phyloP scores from a whole-genome alignment of 2,888 invertebrate genomes.

The Rhagonycha lutea region DNA sequence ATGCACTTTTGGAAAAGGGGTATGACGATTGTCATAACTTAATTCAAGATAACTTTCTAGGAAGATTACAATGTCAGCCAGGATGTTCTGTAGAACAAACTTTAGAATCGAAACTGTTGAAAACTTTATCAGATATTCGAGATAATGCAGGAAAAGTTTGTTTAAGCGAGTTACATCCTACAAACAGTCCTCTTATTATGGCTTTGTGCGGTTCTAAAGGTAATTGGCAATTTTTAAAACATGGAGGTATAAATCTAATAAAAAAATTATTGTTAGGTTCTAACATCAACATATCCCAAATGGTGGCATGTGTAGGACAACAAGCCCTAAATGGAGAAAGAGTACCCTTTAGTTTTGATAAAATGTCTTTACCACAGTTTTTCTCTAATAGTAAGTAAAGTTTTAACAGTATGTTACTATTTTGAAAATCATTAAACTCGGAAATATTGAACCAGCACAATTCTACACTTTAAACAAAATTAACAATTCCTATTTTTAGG shows the following conservation, averaged over 20 bases:
- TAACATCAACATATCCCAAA: slow-evolving; percentile 99
- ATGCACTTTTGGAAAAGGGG: slow-evolving; percentile 78
- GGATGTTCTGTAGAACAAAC: slow-evolving; percentile 92
- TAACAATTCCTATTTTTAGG: slow-evolving; percentile 56
- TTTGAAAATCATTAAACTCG: too few species aligned
- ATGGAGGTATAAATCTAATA: neutral
- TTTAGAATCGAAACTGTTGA: slow-evolving; percentile 88
- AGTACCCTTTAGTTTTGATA: slow-evolving; percentile 96
- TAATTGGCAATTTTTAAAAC: slow-evolving; percentile 36
- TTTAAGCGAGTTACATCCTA: slow-evolving; percentile 84
- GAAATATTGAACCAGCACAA: too few species aligned
- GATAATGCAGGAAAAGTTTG: slow-evolving; percentile 97
- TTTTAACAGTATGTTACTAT: neutral
- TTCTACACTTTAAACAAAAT: neutral
- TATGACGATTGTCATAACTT: slow-evolving; percentile 80
- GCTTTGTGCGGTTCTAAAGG: slow-evolving; percentile 98
- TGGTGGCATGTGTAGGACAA: slow-evolving; percentile 99
- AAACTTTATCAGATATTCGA: slow-evolving; percentile 92
- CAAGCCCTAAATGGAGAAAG: slow-evolving; percentile 97
- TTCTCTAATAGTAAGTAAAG: slow-evolving; percentile 74
- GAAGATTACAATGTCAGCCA: slow-evolving; percentile 87
- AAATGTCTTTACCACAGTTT: slow-evolving; percentile 93
- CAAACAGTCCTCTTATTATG: slow-evolving; percentile 96
- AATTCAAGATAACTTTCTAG: slow-evolving; percentile 84
- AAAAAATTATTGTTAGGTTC: slow-evolving; percentile 72